Base-by-base conservation (phyloP, 2,113 vertebrate genomes). In the Ictidomys tridecemlineatus region DNA sequence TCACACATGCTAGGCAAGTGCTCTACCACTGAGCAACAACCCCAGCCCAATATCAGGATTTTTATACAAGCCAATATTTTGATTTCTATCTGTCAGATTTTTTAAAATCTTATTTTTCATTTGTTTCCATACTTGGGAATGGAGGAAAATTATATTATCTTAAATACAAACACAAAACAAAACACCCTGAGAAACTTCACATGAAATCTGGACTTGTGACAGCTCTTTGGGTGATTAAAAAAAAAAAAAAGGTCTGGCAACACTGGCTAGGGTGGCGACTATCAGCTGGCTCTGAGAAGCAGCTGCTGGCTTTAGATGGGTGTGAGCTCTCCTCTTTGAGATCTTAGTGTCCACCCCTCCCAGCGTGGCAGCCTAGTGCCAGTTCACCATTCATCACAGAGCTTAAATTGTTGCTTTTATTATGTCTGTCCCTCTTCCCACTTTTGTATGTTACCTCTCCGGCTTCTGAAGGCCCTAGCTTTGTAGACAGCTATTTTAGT, bases 1-100 rank as follows among this genome's bases (percentile, higher is more conserved):
- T 53, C 51, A 53, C 51, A 14, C 51, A 53, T 53, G 51, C 51
- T 16, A 53, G 51, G 13, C 51, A 53, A 53, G 51, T 14, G 14
- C 51, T 53, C 51, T 53, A 53, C 51, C 13, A 53, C 51, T 53
- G 51, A 53, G 4, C 51, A 16, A 53, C 13, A 53, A 53, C 14
- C 51, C 51, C 13, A 53, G 16, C 51, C 51, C 51, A 84, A 93
- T 83, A 26, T 39, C 53, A 72, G 53, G 39, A 70, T 82, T 92
- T 94, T 84, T 88, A 78, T 77, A 48, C 9, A 72, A 82, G 45
- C 5, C 45, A 92, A 14, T 74, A 53, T 94, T 88, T 94, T 87
- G 0, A 94, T 94, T 92, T 84, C 42, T n/a, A n/a, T n/a, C n/a
- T 87, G 22, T 72, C n/a, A 58, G 34, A 74, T 67, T 79, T 3